Evolutionary conservation across 2,888 invertebrate genomes (phyloP).

Genomic region (Lutraria lutraria): DNA sequence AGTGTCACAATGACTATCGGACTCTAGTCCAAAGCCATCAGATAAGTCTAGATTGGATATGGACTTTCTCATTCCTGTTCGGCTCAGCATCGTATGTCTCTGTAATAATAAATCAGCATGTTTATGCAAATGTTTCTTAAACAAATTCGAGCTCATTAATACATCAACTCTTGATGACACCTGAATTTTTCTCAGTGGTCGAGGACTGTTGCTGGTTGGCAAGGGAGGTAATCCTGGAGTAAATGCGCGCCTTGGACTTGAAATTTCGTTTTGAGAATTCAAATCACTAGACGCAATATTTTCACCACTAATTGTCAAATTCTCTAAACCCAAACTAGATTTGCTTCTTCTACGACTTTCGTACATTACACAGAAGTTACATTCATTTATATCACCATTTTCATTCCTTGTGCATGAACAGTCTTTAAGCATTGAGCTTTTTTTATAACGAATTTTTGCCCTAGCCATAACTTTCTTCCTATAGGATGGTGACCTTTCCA

Average conservation of each 20-base stretch:
- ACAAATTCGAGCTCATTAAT: slow-evolving; percentile 75
- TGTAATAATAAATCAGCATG: slow-evolving; percentile 69
- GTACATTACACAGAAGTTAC: slow-evolving; percentile 58
- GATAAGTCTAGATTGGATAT: slow-evolving; percentile 77
- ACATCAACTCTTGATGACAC: slow-evolving; percentile 76
- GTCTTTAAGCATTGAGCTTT: slow-evolving; percentile 59
- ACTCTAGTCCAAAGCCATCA: slow-evolving; percentile 53
- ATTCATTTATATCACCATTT: slow-evolving; percentile 50
- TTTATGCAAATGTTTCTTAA: slow-evolving; percentile 77
- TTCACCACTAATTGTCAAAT: slow-evolving; percentile 41
- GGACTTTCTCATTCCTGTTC: slow-evolving; percentile 73
- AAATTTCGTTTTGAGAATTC: slow-evolving; percentile 51
- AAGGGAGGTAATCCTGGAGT: slow-evolving; percentile 60
- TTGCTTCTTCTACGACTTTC: slow-evolving; percentile 51
- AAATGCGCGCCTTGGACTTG: slow-evolving; percentile 62
- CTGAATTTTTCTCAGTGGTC: slow-evolving; percentile 63
- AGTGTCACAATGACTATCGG: slow-evolving; percentile 44
- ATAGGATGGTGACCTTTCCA: slow-evolving; percentile 66
- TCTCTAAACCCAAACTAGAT: slow-evolving; percentile 57
- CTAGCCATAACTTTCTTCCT: slow-evolving; percentile 65
- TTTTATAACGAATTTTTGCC: slow-evolving; percentile 65
- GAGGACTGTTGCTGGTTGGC: slow-evolving; percentile 45
- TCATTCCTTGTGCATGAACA: slow-evolving; percentile 63
- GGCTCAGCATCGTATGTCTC: slow-evolving; percentile 61
- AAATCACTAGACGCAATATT: slow-evolving; percentile 39